Evolutionary conservation across 2,113 vertebrate species (phyloP).

Genomic region (Tylochromis polylepis): DNA sequence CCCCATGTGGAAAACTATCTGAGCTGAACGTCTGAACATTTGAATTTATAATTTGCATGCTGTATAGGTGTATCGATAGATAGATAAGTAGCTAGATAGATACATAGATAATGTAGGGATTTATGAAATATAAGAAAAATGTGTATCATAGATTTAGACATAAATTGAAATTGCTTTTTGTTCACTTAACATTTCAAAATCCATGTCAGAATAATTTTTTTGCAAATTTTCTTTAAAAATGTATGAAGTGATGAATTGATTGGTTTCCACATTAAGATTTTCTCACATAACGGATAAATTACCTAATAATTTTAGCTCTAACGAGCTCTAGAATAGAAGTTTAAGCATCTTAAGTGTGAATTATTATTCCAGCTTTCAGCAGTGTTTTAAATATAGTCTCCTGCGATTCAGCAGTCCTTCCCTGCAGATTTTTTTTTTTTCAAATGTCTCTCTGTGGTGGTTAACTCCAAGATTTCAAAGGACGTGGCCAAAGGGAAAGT

Average conservation of each 20-base stretch:
- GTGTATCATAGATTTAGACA: not conserved
- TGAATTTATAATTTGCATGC: not conserved
- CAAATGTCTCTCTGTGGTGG: not conserved
- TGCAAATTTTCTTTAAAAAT: not conserved
- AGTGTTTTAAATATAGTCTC: not conserved
- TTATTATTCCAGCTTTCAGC: not conserved
- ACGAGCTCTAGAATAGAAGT: not conserved
- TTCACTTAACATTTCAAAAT: not conserved
- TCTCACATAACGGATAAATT: not conserved
- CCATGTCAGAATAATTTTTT: not conserved
- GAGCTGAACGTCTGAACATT: not conserved
- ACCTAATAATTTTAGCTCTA: not conserved
- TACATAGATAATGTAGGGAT: not conserved
- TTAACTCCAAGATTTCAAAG: slow-evolving; percentile 17
- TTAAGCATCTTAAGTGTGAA: not conserved
- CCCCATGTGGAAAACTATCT: not conserved
- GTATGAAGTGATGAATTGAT: not conserved
- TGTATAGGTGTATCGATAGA: not conserved
- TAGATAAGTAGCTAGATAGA: not conserved
- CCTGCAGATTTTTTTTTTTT: not conserved
- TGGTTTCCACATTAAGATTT: not conserved
- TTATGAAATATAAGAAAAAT: not conserved
- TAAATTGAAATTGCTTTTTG: not conserved
- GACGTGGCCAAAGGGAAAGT: slow-evolving; percentile 7
- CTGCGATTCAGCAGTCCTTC: not conserved